These are phyloP conservation scores for Mnemiopsis leidyi DNA, from an alignment of 37 sponge, comb jelly and placozoan species.

Conservation along the genomic window DNA sequence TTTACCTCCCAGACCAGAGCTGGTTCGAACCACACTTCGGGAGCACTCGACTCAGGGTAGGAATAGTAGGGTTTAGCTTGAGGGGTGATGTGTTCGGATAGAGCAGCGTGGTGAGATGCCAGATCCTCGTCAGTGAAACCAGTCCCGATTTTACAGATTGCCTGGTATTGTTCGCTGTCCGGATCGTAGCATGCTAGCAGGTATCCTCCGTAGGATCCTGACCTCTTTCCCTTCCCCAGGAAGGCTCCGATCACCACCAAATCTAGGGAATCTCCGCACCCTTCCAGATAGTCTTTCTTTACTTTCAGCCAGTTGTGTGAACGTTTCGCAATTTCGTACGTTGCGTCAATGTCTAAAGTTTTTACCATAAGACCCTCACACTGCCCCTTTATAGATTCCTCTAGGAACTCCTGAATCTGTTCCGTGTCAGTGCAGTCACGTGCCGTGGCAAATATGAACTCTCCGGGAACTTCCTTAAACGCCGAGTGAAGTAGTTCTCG, in stretches of 20 bases:
- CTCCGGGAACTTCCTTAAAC: slow-evolving; percentile 89
- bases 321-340: slow-evolving; percentile 94
- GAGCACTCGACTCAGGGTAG: slow-evolving; percentile 70
- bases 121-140: slow-evolving; percentile 95
- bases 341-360: slow-evolving; percentile 88
- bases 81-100: slow-evolving; percentile 79
- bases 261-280: slow-evolving; percentile 94
- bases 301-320: slow-evolving; percentile 99
- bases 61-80: slow-evolving; percentile 85
- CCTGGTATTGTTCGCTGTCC: slow-evolving; percentile 89
- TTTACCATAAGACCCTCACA: slow-evolving; percentile 99
- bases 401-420: slow-evolving; percentile 87
- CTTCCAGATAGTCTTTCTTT: slow-evolving; percentile 98
- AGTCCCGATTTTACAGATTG: slow-evolving; percentile 98
- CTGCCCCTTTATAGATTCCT: slow-evolving; percentile 86
- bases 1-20: slow-evolving; percentile 96
- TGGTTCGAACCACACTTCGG: slow-evolving; percentile 96
- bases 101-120: slow-evolving; percentile 74
- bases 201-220: slow-evolving; percentile 94
- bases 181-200: slow-evolving; percentile 95
- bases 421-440: slow-evolving; percentile 75
- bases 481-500: slow-evolving; percentile 78
- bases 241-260: slow-evolving; percentile 94
- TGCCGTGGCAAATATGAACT: slow-evolving; percentile 82
- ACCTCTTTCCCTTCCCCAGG: slow-evolving; percentile 93